Evolutionary conservation across 2,797 vertebrate species (phyloP).

Genomic region (Etheostoma perlongum): DNA sequence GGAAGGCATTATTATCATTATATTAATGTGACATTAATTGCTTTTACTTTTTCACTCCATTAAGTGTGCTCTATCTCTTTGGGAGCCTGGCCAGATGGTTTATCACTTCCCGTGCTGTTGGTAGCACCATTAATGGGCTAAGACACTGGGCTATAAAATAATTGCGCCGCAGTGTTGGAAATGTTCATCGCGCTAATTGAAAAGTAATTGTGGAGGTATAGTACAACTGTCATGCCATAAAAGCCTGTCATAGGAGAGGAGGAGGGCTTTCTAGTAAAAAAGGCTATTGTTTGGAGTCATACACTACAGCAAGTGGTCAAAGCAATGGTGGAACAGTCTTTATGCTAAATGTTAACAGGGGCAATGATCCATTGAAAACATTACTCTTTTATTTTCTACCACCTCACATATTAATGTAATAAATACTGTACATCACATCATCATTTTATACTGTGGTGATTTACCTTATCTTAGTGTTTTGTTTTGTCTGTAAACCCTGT

Average conservation of each 20-base stretch:
- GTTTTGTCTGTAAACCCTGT: constrained; percentile 47
- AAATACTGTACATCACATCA: constrained; percentile 47
- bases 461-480: constrained; percentile 52
- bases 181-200: constrained; percentile 89
- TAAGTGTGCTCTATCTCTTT: constrained; percentile 89
- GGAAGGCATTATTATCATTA: constrained; percentile 90
- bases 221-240: constrained; percentile 86
- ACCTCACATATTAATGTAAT: constrained; percentile 54
- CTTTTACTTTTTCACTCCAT: constrained; percentile 92
- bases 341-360: constrained; percentile 72
- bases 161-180: constrained; percentile 87
- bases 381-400: constrained; percentile 58
- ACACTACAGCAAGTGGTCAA: constrained; percentile 69
- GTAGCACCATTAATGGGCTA: constrained; percentile 88
- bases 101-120: constrained; percentile 88
- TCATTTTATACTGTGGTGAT: constrained; percentile 59
- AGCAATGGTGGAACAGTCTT: constrained; percentile 56
- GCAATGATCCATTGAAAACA: constrained; percentile 77
- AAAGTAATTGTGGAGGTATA: constrained; percentile 90
- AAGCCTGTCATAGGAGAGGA: constrained; percentile 82
- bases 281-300: constrained; percentile 79
- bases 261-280: constrained; percentile 72
- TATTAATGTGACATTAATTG: constrained; percentile 93
- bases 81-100: constrained; percentile 89
- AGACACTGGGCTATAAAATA: constrained; percentile 90